Base-by-base conservation (phyloP, 2,888 invertebrate species). In the Lordiphosa andalusiaca region DNA sequence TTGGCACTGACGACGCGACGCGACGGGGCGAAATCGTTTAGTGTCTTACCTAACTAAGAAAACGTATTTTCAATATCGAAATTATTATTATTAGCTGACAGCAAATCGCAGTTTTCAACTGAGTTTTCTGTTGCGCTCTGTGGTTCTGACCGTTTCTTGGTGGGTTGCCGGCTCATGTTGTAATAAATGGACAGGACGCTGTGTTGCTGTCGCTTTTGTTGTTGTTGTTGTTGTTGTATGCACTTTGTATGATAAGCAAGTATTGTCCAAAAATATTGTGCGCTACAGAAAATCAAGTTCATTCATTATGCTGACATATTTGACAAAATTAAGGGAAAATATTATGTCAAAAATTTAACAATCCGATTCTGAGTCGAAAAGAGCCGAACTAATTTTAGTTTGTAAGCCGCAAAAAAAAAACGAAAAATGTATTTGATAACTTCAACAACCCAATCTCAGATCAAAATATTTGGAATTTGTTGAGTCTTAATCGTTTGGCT, bases 41-140 rank as follows among this genome's bases (percentile, higher is more conserved):
- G 86, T 82, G 86, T 86, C 81, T 75, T 85, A 84, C 81, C 85
- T 86, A 86, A 86, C 83, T 86, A 86, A 86, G 83, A 86, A 86
- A 86, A 86, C 86, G 85, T 86, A 86, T 86, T 86, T 86, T 86
- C 86, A 86, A 86, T 86, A 86, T 86, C 86, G 76, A 85, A 86
- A 86, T 85, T 86, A 86, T 86, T 86, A 86, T 86, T 85, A 86
- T 86, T 85, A 86, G 81, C 84, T 84, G 84, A 86, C 86, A 84
- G 85, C 86, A 85, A 82, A 82, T 84, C 81, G 84, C 77, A 73
- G 81, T 69, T 81, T 83, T 82, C 65, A 67, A 74, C 72, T 73
- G 66, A 65, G 56, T 65, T 65, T 77, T 73, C 49, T 66, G 57
- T 46, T 53, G 65, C 35, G 64, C 35, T 61, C 38, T 58, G 69